These are phyloP conservation scores for Tetramorium simillimum DNA, from an alignment of 1,140 invertebrate species.

Conservation along the genomic window DNA sequence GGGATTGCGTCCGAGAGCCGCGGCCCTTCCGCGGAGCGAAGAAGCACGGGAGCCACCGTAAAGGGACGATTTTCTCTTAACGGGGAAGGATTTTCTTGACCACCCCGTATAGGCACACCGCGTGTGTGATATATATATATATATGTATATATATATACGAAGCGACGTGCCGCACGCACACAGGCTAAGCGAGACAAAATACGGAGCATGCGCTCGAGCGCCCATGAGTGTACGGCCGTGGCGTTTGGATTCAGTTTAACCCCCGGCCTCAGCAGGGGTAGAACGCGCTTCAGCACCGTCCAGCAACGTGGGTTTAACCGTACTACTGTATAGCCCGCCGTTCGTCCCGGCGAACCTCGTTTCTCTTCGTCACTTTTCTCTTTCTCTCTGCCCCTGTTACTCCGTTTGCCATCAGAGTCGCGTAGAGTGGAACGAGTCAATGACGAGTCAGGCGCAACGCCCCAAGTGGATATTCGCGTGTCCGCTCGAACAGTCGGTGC, in stretches of 20 bases:
- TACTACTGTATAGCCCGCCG: constrained; percentile 8
- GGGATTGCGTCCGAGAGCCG: constrained; percentile 30
- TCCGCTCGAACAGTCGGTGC: constrained; percentile 32
- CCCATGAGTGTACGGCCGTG: constrained; percentile 61
- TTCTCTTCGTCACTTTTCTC: constrained; percentile 9
- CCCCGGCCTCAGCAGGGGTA: constrained; percentile 78
- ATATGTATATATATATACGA: not conserved
- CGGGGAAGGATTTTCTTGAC: constrained; percentile 66
- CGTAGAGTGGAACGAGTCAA: constrained; percentile 35
- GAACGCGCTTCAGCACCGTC: constrained; percentile 75
- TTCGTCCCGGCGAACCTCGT: constrained; percentile 40
- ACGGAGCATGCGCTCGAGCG: constrained; percentile 76
- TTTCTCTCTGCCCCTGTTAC: not conserved
- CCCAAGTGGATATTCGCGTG: constrained; percentile 24
- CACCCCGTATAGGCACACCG: constrained; percentile 65
- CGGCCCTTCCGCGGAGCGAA: constrained; percentile 3
- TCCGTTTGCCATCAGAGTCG: not conserved
- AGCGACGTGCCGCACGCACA: constrained; percentile 56
- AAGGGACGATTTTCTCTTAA: constrained; percentile 43
- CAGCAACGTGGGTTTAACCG: constrained; percentile 69
- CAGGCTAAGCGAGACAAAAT: constrained; percentile 48
- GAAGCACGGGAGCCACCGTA: constrained; percentile 16
- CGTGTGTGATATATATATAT: not conserved
- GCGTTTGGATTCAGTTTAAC: constrained; percentile 78
- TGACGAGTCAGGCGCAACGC: constrained; percentile 32